Base-by-base conservation (phyloP, 2,113 vertebrate species). In the Caranx melampygus region DNA sequence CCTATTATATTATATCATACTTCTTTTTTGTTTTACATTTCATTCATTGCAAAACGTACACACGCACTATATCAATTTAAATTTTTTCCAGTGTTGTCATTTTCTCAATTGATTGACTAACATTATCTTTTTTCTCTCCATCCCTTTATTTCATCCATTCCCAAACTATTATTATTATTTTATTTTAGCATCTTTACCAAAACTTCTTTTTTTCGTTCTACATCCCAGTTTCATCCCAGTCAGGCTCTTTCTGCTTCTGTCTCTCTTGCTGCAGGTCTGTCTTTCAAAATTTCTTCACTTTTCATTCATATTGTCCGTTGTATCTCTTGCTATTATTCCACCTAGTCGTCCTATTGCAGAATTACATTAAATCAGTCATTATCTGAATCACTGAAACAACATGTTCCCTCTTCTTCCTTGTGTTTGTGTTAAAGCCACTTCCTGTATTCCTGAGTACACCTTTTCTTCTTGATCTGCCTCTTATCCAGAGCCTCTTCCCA, bases 181-280 rank as follows among this genome's bases (percentile, higher is more conserved):
- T 9, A 55, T 62, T 82, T 88, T 70, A 82, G n/a, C 72, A 73
- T 88, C 58, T 62, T 77, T 80, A 77, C 81, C 81, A 66, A 76
- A 75, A 33, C 68, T 75, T 59, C 67, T 49, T 74, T 85, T 76
- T 81, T 80, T 61, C 65, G 64, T 79, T 88, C n/a, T 64, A 7
- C 72, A 85, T 87, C 72, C 76, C 84, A 72, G 76, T 82, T 68
- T 82, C 74, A 82, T 85, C 72, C 70, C 66, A 63, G 71, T 80
- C 78, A 66, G 63, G 42, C 61, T 70, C 64, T 78, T 57, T 78
- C 72, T 42, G 13, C 82, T 51, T 72, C 44, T 83, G 52, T 86
- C 52, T 82, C 34, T 87, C 78, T 69, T 74, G 65, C 72, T 55
- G 21, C 83, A 91, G 85, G 75, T 87, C 84, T 87, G 75, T 86